phyloP scores from a whole-genome alignment of 2,113 vertebrate genomes.

The Butorides virescens region DNA sequence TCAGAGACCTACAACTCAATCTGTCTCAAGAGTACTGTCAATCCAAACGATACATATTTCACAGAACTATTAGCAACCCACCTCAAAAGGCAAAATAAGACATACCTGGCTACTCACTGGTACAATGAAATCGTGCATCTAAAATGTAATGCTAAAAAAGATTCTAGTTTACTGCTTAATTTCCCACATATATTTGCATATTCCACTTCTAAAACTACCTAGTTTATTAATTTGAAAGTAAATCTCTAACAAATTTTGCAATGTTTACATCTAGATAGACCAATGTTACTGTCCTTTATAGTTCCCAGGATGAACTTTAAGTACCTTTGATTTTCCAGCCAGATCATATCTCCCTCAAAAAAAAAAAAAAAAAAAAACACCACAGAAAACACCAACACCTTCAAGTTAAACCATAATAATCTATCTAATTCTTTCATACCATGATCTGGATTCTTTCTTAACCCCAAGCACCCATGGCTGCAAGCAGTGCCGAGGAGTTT shows the following conservation, averaged over 20 bases:
- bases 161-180: background rate
- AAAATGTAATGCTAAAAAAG: background rate
- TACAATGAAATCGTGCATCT: background rate
- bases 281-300: background rate
- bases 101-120: background rate
- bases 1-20: slow-evolving; percentile 67
- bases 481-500: background rate
- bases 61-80: slow-evolving; percentile 11
- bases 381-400: background rate
- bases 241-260: background rate
- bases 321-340: background rate
- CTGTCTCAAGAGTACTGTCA: slow-evolving; percentile 36
- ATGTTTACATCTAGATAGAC: background rate
- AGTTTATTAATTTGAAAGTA: background rate
- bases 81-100: background rate
- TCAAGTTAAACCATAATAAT: background rate
- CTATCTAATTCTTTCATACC: background rate
- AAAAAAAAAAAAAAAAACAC: background rate
- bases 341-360: background rate
- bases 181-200: background rate
- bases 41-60: slow-evolving; percentile 23
- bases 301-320: background rate
- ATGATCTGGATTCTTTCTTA: background rate
- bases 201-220: background rate
- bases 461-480: background rate